Conservation (phyloP, 2,797 vertebrate genomes). For the Amphiprion clarkii region DNA sequence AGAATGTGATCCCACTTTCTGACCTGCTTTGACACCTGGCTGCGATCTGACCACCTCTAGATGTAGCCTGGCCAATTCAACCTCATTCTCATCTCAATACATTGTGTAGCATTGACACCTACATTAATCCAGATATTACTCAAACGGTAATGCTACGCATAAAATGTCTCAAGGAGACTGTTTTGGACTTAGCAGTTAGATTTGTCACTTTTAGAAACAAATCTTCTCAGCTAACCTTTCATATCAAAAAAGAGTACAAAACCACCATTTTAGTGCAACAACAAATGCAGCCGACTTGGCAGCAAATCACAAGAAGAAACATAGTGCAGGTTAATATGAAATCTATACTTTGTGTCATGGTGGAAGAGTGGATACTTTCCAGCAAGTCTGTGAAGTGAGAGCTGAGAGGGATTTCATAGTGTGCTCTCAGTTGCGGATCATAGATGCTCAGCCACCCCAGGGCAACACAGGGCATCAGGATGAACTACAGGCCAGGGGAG, state of each 20-base stretch:
- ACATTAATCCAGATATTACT: not conserved
- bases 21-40: not conserved
- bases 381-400: conserved; percentile 68
- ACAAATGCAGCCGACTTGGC: conserved; percentile 29
- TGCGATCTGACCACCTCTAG: not conserved
- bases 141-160: not conserved
- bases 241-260: not conserved
- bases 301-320: conserved; percentile 53
- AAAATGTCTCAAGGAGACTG: not conserved
- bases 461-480: conserved; percentile 78
- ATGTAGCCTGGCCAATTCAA: not conserved
- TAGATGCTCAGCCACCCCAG: conserved; percentile 78
- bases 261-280: conserved; percentile 3
- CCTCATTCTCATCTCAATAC: not conserved
- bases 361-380: conserved; percentile 87
- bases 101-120: not conserved
- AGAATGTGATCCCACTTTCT: no score
- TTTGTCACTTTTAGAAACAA: not conserved
- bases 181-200: not conserved
- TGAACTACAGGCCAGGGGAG: conserved; percentile 73
- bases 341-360: conserved; percentile 71
- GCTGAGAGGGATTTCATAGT: conserved; percentile 78
- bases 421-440: conserved; percentile 78
- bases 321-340: conserved; percentile 57
- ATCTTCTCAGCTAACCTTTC: not conserved